Evolutionary conservation across 2,888 invertebrate species (phyloP), one percentile per base, ranked within the genome.

Genomic region (Baronia brevicornis): DNA sequence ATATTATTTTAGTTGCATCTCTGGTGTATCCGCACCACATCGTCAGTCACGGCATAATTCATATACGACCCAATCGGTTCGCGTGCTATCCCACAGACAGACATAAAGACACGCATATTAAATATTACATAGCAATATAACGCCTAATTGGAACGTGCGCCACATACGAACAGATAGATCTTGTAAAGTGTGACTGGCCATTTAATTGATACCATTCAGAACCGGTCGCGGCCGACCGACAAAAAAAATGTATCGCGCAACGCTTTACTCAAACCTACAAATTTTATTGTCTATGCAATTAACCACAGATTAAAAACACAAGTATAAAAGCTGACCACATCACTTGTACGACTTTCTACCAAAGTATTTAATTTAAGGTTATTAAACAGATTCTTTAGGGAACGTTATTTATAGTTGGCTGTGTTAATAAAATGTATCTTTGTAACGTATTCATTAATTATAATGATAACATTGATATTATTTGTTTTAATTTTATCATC

Each of bases 101-200:
- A 67, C 65, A 54, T 62, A 68, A 59, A 66, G 69, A 63, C 68
- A 75, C 74, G 77, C 68, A 51, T 67, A 61, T 75, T 67, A 69
- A 65, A 65, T 71, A 72, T 75, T 68, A 49, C 49, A 51, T 52
- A 69, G 69, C 67, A 67, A 72, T 73, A 74, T 72, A 63, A 60
- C 55, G 48, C 44, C 56, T 79, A 79, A 79, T 80, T 78, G 77
- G 77, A 69, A 65, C 73, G 69, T 63, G 72, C 63, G 63, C 69
- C 54, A 64, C 59, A 66, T 61, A 54, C 51, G 50, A 41, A 39
- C 36, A 36, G 41, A 44, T 49, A 49, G 49, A 51, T 53, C 46
- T 49, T 37, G 44, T 42, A 38, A 39, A 48, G 54, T 59, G 60
- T 62, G 51, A 63, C 55, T 58, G 63, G 54, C 59, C 58, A 56